These are phyloP conservation scores for Drosophila simulans DNA, from an alignment of 1,140 invertebrate species.

Conservation along the genomic window DNA sequence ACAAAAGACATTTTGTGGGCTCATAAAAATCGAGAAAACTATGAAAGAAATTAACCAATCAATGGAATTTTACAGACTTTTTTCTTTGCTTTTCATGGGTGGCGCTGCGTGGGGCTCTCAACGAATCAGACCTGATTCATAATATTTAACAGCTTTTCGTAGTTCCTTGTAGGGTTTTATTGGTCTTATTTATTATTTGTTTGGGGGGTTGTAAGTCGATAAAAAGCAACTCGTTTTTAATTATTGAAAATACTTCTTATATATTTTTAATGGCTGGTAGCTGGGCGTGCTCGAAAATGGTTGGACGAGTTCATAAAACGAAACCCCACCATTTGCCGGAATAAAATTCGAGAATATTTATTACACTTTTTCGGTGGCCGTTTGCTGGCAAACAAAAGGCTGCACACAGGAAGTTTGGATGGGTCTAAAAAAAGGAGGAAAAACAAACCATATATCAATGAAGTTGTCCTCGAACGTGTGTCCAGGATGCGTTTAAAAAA, in stretches of 20 bases:
- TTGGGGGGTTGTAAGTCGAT: slow-evolving; percentile 5
- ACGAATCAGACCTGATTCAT: slow-evolving; percentile 35
- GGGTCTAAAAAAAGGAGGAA: slow-evolving; percentile 39
- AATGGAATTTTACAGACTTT: slow-evolving; percentile 47
- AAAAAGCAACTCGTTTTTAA: slow-evolving; percentile 50
- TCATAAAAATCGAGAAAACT: slow-evolving; percentile 61
- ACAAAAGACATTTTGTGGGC: slow-evolving; percentile 31
- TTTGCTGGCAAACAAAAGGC: slow-evolving; percentile 42
- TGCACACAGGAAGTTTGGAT: slow-evolving; percentile 64
- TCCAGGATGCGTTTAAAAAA: slow-evolving; percentile 79
- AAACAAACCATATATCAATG: slow-evolving; percentile 73
- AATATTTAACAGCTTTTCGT: slow-evolving; percentile 56
- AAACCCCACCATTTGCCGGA: slow-evolving; percentile 8
- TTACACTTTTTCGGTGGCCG: slow-evolving; percentile 50
- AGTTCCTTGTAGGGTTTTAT: slow-evolving; percentile 48
- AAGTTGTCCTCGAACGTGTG: slow-evolving; percentile 74
- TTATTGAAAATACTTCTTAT: slow-evolving; percentile 50
- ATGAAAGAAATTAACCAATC: slow-evolving; percentile 76
- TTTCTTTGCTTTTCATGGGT: slow-evolving; percentile 41
- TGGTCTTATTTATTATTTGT: slow-evolving; percentile 34
- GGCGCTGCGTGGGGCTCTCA: slow-evolving; percentile 66
- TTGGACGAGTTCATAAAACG: slow-evolving; percentile 45
- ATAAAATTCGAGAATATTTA: slow-evolving; percentile 50
- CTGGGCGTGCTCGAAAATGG: slow-evolving; percentile 32
- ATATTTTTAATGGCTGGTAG: slow-evolving; percentile 40